Conservation (phyloP, 1,140 invertebrate species). For the Octopus sinensis region DNA sequence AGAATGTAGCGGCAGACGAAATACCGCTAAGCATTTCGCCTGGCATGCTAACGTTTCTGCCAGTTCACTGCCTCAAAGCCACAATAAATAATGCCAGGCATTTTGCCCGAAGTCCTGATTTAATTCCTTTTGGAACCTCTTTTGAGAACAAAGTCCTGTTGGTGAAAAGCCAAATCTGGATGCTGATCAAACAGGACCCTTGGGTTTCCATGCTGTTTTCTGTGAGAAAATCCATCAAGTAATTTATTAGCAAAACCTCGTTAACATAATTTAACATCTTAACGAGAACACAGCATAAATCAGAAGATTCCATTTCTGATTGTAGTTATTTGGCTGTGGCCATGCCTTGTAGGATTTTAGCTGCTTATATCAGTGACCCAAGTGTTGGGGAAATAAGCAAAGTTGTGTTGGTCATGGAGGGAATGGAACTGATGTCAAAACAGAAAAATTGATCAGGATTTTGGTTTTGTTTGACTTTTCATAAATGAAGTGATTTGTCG, state of each 20-base stretch:
- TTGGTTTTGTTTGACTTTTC: too few relatives aligned
- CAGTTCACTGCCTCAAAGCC: background rate
- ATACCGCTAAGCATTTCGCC: too few relatives aligned
- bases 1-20: too few relatives aligned
- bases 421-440: too few relatives aligned
- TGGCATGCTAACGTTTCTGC: background rate
- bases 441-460: too few relatives aligned
- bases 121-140: background rate
- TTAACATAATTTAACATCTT: background rate
- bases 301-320: background rate
- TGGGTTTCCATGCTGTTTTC: background rate
- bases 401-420: too few relatives aligned
- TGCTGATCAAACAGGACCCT: background rate
- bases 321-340: background rate
- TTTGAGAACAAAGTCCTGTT: background rate
- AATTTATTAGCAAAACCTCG: background rate
- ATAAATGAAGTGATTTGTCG: too few relatives aligned
- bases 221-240: background rate
- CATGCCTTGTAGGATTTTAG: too few relatives aligned
- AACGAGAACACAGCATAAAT: background rate
- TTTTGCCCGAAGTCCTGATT: background rate
- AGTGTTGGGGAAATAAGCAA: too few relatives aligned
- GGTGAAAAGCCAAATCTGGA: background rate
- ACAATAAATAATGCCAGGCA: background rate
- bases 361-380: too few relatives aligned